Conservation (phyloP, 2,888 invertebrate genomes). For the Pollenia labialis region DNA sequence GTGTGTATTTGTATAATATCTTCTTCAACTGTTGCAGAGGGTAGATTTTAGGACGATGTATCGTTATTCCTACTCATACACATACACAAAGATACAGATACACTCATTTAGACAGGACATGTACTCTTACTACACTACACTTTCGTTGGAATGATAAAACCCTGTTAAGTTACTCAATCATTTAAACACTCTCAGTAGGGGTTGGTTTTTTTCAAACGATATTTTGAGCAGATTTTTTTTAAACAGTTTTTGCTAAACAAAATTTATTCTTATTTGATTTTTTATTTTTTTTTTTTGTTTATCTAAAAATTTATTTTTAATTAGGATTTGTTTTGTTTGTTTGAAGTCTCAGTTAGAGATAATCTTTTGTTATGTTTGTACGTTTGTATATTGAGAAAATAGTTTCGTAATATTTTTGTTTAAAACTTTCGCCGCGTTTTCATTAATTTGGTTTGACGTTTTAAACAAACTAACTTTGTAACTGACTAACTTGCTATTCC, state of each 20-base stretch:
- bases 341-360: background rate
- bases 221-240: conserved; percentile 52
- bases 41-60: conserved; percentile 66
- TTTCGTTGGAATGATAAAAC: conserved; percentile 53
- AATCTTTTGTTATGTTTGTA: background rate
- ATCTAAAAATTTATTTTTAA: background rate
- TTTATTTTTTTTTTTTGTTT: conserved; percentile 2
- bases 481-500: conserved; percentile 16
- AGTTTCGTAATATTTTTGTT: background rate
- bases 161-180: conserved; percentile 54
- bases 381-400: background rate
- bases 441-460: conserved; percentile 52
- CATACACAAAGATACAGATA: conserved; percentile 43
- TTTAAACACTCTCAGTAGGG: conserved; percentile 69
- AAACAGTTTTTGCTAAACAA: conserved; percentile 23
- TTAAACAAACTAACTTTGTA: conserved; percentile 50
- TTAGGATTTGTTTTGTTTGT: no score
- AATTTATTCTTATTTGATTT: conserved; percentile 38
- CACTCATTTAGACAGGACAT: conserved; percentile 40
- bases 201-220: conserved; percentile 41
- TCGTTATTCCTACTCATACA: conserved; percentile 54
- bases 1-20: conserved; percentile 4
- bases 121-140: conserved; percentile 7
- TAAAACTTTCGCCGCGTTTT: conserved; percentile 53
- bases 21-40: conserved; percentile 55